These are phyloP conservation scores for Hemibagrus wyckioides DNA, from an alignment of 2,113 vertebrate species.

Conservation along the genomic window DNA sequence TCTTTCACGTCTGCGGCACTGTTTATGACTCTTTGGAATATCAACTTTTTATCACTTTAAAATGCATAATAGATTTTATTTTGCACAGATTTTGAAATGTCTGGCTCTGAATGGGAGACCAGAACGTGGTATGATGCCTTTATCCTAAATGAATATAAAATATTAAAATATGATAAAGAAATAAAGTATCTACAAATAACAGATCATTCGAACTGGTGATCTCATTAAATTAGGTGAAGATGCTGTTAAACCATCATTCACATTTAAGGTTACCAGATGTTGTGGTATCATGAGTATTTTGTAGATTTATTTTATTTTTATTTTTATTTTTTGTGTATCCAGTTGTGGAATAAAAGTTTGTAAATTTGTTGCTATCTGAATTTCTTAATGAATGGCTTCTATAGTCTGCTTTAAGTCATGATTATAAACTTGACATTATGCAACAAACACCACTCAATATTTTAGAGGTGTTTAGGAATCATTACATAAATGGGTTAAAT, in stretches of 20 bases:
- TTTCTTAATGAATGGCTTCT: constrained; percentile 26
- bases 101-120: not conserved
- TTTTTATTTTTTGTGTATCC: constrained; percentile 11
- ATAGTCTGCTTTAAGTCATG: not conserved
- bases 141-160: not conserved
- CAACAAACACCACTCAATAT: not conserved
- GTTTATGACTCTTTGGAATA: constrained; percentile 13
- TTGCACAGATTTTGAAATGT: constrained; percentile 7
- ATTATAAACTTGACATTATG: not conserved
- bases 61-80: not conserved
- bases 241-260: constrained; percentile 5
- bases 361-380: constrained; percentile 6
- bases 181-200: constrained; percentile 4
- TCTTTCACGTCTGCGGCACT: constrained; percentile 6
- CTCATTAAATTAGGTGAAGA: constrained; percentile 6
- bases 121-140: constrained; percentile 19
- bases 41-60: constrained; percentile 16
- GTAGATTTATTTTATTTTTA: no score
- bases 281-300: constrained; percentile 19
- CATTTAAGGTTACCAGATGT: constrained; percentile 1
- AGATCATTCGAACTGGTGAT: not conserved
- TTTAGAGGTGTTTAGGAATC: not conserved
- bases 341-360: constrained; percentile 28
- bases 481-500: constrained; percentile 7
- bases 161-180: not conserved